Evolutionary conservation across 2,888 invertebrate genomes (phyloP).

Genomic region (Eristalis tenax): DNA sequence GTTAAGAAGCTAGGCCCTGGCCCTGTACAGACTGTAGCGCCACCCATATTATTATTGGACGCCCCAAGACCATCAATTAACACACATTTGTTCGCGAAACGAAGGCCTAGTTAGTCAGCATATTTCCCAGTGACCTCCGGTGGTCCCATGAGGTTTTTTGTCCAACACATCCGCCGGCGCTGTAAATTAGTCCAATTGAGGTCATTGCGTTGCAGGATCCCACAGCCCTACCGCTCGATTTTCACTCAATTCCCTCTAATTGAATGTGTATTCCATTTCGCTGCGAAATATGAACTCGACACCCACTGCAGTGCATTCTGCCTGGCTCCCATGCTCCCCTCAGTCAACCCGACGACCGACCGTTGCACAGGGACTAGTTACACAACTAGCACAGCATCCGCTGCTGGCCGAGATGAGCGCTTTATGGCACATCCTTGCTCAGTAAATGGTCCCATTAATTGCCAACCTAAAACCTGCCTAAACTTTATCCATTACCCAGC

Average conservation of each 20-base stretch:
- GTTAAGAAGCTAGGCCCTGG: too few relatives aligned
- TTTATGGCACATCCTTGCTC: not conserved
- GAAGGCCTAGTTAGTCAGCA: not conserved
- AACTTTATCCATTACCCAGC: constrained; percentile 12
- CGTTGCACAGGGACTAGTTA: not conserved
- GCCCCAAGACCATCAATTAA: too few relatives aligned
- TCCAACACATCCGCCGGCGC: not conserved
- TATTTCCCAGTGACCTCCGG: too few relatives aligned
- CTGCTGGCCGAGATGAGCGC: not conserved
- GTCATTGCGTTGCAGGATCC: not conserved
- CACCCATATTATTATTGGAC: too few relatives aligned
- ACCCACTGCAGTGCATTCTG: not conserved
- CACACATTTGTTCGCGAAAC: not conserved
- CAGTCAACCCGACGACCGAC: not conserved
- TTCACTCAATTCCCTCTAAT: not conserved
- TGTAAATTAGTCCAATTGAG: not conserved
- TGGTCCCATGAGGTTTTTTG: not conserved
- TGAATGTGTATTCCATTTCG: not conserved
- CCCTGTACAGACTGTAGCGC: too few relatives aligned
- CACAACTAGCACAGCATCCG: not conserved
- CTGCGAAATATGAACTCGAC: not conserved
- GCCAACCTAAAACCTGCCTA: constrained; percentile 4
- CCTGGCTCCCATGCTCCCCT: not conserved
- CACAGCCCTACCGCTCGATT: not conserved
- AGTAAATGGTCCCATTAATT: constrained; percentile 12